phyloP scores from a whole-genome alignment of 2,113 vertebrate genomes.

The Cyanocitta stelleri region DNA sequence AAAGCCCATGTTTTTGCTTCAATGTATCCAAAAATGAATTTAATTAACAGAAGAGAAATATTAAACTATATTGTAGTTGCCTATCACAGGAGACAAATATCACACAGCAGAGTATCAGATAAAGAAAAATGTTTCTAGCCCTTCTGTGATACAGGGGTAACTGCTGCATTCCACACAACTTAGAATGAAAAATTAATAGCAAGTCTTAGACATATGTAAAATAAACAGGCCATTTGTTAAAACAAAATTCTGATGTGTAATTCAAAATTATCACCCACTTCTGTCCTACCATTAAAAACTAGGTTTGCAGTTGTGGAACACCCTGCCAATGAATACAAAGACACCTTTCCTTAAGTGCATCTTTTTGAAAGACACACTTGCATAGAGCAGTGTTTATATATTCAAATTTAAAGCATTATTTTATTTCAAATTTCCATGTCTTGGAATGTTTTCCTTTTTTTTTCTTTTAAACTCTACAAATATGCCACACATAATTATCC shows the following conservation, averaged over 20 bases:
- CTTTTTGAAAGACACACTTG: not conserved
- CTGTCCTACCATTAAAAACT: not conserved
- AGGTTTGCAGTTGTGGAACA: not conserved
- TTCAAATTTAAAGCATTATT: constrained; percentile 20
- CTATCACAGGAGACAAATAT: not conserved
- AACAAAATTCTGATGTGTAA: not conserved
- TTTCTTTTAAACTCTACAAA: not conserved
- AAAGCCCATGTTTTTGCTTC: not conserved
- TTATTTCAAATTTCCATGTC: constrained; percentile 3
- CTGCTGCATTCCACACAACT: not conserved
- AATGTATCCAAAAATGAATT: not conserved
- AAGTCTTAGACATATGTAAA: not conserved
- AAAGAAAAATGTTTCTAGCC: not conserved
- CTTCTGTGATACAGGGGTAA: not conserved
- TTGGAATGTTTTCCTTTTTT: not conserved
- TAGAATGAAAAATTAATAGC: not conserved
- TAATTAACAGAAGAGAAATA: not conserved
- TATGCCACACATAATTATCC: not conserved
- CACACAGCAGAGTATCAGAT: not conserved
- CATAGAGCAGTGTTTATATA: constrained; percentile 2
- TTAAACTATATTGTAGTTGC: not conserved
- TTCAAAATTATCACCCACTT: not conserved
- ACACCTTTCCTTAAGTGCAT: not conserved
- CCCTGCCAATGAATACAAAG: not conserved
- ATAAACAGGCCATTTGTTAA: not conserved